Evolutionary conservation across 2,797 vertebrate genomes (phyloP), one percentile per base, ranked within the genome.

Genomic region (Chanos chanos): DNA sequence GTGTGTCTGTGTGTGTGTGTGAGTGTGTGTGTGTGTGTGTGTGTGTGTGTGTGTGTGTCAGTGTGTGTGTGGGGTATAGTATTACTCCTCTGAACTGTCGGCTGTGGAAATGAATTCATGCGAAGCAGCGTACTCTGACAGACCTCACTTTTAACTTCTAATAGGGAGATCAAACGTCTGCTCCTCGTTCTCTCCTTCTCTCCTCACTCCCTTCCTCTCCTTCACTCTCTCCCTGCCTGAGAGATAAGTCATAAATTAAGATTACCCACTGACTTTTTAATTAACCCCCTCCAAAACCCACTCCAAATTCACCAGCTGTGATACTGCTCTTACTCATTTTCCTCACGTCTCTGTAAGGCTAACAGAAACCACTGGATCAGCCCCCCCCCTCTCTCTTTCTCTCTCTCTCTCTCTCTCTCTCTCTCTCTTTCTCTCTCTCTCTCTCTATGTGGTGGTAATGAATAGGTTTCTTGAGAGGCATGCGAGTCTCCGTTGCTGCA

Each of bases 201-300:
- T n/a, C 21, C 4, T 61, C 45, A 30, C 37, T 18, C 57, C 50
- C 67, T 37, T 55, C 41, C 13, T 47, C 24, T 47, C 39, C 18
- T 25, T 15, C 54, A 28, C 36, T 34, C 33, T 45, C 27, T 40
- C 34, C 22, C 58, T 44, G 37, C 65, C 65, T 61, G 72, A n/a
- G 58, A 75, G 72, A 78, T 78, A 70, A 70, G 56, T 76, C 63
- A 76, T 78, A 65, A 72, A 74, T 78, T 74, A 71, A 74, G 68
- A 78, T 72, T 71, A 65, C 19, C 7, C 43, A 52, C 47, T 66
- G 65, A 71, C 66, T 76, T 78, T 75, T 78, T 76, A 78, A 78
- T 76, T 78, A 78, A 73, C 73, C 66, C 45, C 61, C 59, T 66
- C 63, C 25, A 56, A 71, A 78, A 73, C 73, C 66, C 45, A 61